Percentiles rank a stretch among this genome's conserved stretches.
Conservation (phyloP, 2,797 vertebrate species). For the Microctenopoma lineatum region DNA sequence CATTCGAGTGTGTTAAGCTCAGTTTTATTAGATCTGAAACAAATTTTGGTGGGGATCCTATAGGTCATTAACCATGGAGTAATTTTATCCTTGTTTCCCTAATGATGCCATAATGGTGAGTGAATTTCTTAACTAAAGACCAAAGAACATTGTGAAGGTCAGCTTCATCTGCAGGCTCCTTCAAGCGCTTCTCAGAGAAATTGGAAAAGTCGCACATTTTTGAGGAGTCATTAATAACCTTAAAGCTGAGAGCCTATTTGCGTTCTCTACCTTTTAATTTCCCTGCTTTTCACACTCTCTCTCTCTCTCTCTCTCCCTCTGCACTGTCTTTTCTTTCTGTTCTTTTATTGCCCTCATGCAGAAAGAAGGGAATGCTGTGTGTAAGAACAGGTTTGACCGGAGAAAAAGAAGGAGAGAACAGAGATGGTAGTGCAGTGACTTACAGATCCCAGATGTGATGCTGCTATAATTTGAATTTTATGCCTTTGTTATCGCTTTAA, state of each 20-base stretch:
- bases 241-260: constrained; percentile 99
- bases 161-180: constrained; percentile 99
- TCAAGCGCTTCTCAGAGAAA: constrained; percentile 99
- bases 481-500: constrained; percentile 99
- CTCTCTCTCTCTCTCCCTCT: constrained; percentile 71
- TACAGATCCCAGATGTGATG: constrained; percentile 99
- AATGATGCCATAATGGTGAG: constrained; percentile 99
- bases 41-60: constrained; percentile 99
- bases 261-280: constrained; percentile 99
- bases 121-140: constrained; percentile 99
- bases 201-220: constrained; percentile 99
- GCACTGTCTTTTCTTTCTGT: constrained; percentile 69
- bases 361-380: constrained; percentile 82
- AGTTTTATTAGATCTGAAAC: constrained; percentile 99
- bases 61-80: constrained; percentile 99
- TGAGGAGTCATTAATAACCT: constrained; percentile 99
- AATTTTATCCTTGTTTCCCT: constrained; percentile 99
- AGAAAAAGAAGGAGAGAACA: constrained; percentile 61
- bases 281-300: constrained; percentile 76
- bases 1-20: constrained; percentile 99
- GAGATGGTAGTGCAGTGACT: constrained; percentile 90
- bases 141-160: constrained; percentile 99
- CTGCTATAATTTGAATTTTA: constrained; percentile 99
- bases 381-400: constrained; percentile 37
- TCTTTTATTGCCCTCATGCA: constrained; percentile 85